These are phyloP conservation scores for Cheilosia soror DNA, from an alignment of 2,888 invertebrate genomes.

Conservation along the genomic window DNA sequence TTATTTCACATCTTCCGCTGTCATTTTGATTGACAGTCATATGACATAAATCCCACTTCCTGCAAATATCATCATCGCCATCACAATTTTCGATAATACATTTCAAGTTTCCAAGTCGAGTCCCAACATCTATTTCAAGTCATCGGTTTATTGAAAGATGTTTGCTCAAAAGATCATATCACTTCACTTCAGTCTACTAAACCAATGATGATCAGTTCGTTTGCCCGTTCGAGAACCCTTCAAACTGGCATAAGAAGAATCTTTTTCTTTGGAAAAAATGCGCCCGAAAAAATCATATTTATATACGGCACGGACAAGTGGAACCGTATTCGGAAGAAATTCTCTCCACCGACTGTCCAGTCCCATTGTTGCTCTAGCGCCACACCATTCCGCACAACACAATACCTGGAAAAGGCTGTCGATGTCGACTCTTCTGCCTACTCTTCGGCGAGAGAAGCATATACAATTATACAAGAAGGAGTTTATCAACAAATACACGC, in stretches of 20 bases:
- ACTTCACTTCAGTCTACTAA: conserved; percentile 25
- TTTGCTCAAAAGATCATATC: conserved; percentile 49
- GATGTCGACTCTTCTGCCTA: conserved; percentile 30
- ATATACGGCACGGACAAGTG: conserved; percentile 26
- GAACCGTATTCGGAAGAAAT: conserved; percentile 48
- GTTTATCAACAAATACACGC: conserved; percentile 21
- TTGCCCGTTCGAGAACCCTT: conserved; percentile 33
- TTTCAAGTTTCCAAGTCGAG: too few relatives aligned
- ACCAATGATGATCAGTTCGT: background rate
- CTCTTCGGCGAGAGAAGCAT: background rate
- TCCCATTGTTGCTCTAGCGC: conserved; percentile 53
- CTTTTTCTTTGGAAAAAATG: conserved; percentile 59
- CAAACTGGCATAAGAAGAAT: conserved; percentile 24
- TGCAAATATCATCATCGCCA: too few relatives aligned
- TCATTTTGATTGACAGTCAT: too few relatives aligned
- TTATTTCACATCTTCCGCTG: too few relatives aligned
- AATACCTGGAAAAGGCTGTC: conserved; percentile 55
- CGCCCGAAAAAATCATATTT: conserved; percentile 44
- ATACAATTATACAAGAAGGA: background rate
- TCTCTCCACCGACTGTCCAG: conserved; percentile 26
- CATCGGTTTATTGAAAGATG: conserved; percentile 41
- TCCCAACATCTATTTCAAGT: conserved; percentile 10
- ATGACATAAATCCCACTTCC: too few relatives aligned
- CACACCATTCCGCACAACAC: conserved; percentile 29
- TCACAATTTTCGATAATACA: too few relatives aligned